Percentiles rank a stretch among this genome's conserved stretches.
Evolutionary conservation across 1,140 invertebrate species (phyloP).

Genomic region (Orussus abietinus): DNA sequence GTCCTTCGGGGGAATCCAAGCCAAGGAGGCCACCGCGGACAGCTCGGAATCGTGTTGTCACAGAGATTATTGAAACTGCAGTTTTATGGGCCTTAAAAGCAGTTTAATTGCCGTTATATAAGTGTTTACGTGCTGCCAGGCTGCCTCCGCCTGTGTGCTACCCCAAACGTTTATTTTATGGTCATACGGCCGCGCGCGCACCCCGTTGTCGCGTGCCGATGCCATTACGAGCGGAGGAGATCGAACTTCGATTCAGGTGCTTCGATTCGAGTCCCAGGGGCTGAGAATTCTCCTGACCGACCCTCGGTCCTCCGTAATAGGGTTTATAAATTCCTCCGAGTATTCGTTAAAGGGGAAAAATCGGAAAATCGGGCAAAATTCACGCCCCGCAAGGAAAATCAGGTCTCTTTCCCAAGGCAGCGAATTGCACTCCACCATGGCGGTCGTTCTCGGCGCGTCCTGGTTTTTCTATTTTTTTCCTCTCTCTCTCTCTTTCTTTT

Average conservation of each 20-base stretch:
- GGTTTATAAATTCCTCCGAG: too few relatives aligned
- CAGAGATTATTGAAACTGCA: conserved; percentile 57
- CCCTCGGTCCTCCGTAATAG: too few relatives aligned
- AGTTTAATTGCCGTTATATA: conserved; percentile 57
- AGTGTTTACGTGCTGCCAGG: conserved; percentile 53
- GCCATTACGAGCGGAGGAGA: too few relatives aligned
- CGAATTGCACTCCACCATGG: not conserved
- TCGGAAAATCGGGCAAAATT: too few relatives aligned
- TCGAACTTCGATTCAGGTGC: too few relatives aligned
- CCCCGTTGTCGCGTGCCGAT: conserved; percentile 51
- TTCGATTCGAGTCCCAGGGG: not conserved
- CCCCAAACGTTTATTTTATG: conserved; percentile 55
- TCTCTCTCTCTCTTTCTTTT: not conserved
- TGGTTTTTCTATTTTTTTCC: not conserved
- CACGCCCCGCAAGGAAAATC: too few relatives aligned
- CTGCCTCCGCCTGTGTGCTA: conserved; percentile 44
- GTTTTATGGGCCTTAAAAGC: conserved; percentile 56
- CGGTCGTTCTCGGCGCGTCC: not conserved
- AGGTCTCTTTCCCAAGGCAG: conserved; percentile 1
- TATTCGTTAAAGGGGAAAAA: too few relatives aligned
- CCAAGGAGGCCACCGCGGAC: conserved; percentile 22
- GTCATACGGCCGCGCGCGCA: conserved; percentile 47
- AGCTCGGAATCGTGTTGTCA: conserved; percentile 53
- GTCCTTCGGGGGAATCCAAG: conserved; percentile 1
- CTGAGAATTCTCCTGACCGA: too few relatives aligned